Conservation (phyloP, 2,888 invertebrate genomes). For the Ormyrus thymus region DNA sequence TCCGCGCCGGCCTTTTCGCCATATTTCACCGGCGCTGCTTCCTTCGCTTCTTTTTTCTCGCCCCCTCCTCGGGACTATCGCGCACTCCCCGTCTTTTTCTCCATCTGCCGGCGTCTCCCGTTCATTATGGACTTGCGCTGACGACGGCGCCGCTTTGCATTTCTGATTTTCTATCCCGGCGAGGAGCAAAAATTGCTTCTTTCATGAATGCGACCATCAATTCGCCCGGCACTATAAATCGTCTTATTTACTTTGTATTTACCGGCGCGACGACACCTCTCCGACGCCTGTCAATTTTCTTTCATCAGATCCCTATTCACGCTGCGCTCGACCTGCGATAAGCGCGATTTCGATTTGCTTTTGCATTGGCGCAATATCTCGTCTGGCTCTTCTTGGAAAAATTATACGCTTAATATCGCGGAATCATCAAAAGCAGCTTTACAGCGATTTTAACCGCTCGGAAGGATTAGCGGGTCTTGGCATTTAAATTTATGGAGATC, state of each 20-base stretch:
- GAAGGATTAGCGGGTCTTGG: neutral
- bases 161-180: slow-evolving; percentile 28
- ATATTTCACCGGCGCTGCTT: slow-evolving; percentile 16
- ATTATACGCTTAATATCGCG: too few species aligned
- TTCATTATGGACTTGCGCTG: slow-evolving; percentile 32
- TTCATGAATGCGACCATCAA: slow-evolving; percentile 22
- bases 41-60: neutral
- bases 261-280: neutral
- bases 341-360: neutral
- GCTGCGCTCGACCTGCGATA: neutral
- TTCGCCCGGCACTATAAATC: slow-evolving; percentile 19
- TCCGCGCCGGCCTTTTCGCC: slow-evolving; percentile 16
- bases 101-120: neutral
- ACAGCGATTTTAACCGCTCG: too few species aligned
- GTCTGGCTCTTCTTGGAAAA: too few species aligned
- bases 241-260: slow-evolving; percentile 30
- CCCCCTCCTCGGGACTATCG: neutral
- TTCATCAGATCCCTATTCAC: slow-evolving; percentile 33
- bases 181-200: slow-evolving; percentile 7
- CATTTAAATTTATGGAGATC: slow-evolving; percentile 4
- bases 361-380: too few species aligned
- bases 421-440: too few species aligned
- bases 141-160: slow-evolving; percentile 42
- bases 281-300: slow-evolving; percentile 25
- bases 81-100: slow-evolving; percentile 4